A percentile compares a stretch with the other conserved stretches of the same genome.
phyloP scores from a whole-genome alignment of 1,140 invertebrate species.

The Bombyx mandarina region DNA sequence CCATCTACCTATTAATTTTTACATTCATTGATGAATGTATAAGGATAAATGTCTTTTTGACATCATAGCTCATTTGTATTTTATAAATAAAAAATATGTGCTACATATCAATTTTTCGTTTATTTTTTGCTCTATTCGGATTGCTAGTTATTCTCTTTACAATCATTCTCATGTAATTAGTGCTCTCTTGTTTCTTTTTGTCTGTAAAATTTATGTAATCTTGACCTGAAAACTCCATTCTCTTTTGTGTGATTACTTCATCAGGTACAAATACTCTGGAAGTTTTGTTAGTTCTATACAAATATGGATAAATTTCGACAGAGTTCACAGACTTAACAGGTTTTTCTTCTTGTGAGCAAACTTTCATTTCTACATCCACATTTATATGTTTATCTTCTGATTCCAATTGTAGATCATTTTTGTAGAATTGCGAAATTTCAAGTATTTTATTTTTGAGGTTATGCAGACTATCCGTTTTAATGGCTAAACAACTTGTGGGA shows the following conservation, averaged over 20 bases:
- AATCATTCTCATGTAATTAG: constrained; percentile 46
- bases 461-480: constrained; percentile 24
- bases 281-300: constrained; percentile 43
- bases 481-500: constrained; percentile 42
- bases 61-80: constrained; percentile 39
- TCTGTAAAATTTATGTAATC: constrained; percentile 6
- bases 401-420: background rate
- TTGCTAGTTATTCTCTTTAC: constrained; percentile 50
- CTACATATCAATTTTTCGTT: constrained; percentile 12
- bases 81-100: constrained; percentile 33
- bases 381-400: constrained; percentile 7
- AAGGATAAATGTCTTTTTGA: constrained; percentile 52
- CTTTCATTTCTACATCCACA: constrained; percentile 5
- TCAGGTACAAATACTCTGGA: constrained; percentile 45
- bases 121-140: constrained; percentile 36
- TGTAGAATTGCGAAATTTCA: constrained; percentile 24
- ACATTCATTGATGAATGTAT: constrained; percentile 43
- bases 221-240: constrained; percentile 23
- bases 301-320: constrained; percentile 22
- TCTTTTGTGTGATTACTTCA: constrained; percentile 13
- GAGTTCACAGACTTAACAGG: background rate
- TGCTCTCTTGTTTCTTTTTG: constrained; percentile 20
- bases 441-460: constrained; percentile 24
- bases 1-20: constrained; percentile 9
- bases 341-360: background rate